Evolutionary conservation across 2,113 vertebrate genomes (phyloP), one percentile per base, ranked within the genome.

Genomic region (Hemiprocne comata): DNA sequence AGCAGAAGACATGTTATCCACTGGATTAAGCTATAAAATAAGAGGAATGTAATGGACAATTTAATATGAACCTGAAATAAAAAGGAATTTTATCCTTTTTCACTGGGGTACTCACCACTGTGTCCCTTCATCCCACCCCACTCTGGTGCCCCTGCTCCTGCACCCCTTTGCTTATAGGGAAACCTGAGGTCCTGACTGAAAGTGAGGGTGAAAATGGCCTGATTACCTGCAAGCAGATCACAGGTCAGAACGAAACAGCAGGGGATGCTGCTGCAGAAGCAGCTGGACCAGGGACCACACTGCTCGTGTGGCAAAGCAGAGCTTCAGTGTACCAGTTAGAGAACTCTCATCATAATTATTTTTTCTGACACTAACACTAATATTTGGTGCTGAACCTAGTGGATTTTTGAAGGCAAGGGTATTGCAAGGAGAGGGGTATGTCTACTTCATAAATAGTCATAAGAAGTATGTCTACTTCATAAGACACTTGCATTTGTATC

Each of bases 61-160:
- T 65, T 26, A 55, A 28, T 65, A 87, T 7, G 36, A 72, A 70
- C 6, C 8, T 58, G 66, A 61, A 24, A 7, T 54, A 60, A 88
- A 88, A 80, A 33, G 17, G 16, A 24, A 4, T 57, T 77, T 71
- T 79, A 34, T 26, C 3, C 11, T 13, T 29, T 83, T 76, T 65
- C 4, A 2, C 6, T 2, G 0, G 11, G 10, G 9, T 40, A 13
- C 9, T 76, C 26, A 26, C 33, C 2, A 13, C 17, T 42, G 31
- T 1, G 6, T 77, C 9, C 21, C 29, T 89, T 77, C 3, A 5
- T 51, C 34, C 21, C 77, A 34, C 3, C 31, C 8, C 13, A 25
- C 23, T 18, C 25, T 21, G 65, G 17, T 78, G 38, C 5, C 40
- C 1, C 1, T 36, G 34, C 25, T 61, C 9, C 57, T 48, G 11